Evolutionary conservation across 2,888 invertebrate genomes (phyloP).

Genomic region (Callyntrura sp.): DNA sequence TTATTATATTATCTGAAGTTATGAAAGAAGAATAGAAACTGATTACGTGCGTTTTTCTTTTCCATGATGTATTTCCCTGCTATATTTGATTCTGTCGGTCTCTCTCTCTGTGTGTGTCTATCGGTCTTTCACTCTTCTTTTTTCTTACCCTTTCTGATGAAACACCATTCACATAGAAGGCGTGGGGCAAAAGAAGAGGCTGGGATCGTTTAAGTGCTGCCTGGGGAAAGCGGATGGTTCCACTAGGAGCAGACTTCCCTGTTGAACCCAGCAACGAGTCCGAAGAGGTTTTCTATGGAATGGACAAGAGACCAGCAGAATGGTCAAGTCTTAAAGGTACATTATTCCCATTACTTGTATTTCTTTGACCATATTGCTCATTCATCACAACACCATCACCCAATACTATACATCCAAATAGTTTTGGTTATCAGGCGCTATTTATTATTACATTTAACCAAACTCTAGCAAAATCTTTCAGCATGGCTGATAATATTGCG

Average conservation of each 20-base stretch:
- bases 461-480: constrained; percentile 6
- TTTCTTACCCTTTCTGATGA: constrained; percentile 48
- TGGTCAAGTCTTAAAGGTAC: constrained; percentile 81
- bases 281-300: constrained; percentile 79
- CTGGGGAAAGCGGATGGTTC: constrained; percentile 80
- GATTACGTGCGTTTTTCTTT: constrained; percentile 55
- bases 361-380: background rate
- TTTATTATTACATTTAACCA: constrained; percentile 8
- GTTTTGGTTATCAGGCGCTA: background rate
- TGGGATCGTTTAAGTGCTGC: constrained; percentile 80
- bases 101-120: background rate
- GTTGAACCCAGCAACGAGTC: constrained; percentile 73
- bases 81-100: background rate
- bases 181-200: constrained; percentile 81
- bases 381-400: constrained; percentile 31
- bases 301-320: constrained; percentile 81
- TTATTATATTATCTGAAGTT: constrained; percentile 3
- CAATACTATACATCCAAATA: background rate
- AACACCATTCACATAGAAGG: constrained; percentile 72
- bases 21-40: constrained; percentile 68
- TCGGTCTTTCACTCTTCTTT: background rate
- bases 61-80: too few species aligned
- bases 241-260: constrained; percentile 49
- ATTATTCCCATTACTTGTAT: background rate
- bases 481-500: background rate